A percentile compares a stretch with the other conserved stretches of the same genome.
Evolutionary conservation across 1,140 invertebrate species (phyloP).

Genomic region (Pseudoatta argentina): DNA sequence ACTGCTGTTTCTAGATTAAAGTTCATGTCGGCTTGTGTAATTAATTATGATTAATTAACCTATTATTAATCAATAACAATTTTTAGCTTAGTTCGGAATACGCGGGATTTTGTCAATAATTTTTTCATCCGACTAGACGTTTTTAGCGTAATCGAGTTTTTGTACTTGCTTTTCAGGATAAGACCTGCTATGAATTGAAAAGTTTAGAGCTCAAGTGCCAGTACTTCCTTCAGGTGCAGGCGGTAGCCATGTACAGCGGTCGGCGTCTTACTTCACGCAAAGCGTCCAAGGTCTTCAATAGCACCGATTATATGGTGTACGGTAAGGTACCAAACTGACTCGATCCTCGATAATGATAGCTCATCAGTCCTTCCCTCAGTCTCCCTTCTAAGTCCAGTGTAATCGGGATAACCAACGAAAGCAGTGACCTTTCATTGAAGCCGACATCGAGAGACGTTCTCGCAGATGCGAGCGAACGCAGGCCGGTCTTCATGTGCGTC

Average conservation of each 20-base stretch:
- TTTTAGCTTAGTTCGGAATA: not conserved
- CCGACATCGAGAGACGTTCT: constrained; percentile 70
- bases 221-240: constrained; percentile 91
- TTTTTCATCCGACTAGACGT: not conserved
- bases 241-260: constrained; percentile 88
- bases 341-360: constrained; percentile 13
- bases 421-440: constrained; percentile 75
- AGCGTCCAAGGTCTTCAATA: constrained; percentile 89
- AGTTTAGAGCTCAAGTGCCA: constrained; percentile 89
- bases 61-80: not conserved
- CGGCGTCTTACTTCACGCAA: constrained; percentile 90
- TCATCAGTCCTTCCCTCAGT: constrained; percentile 32
- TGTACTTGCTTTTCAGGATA: constrained; percentile 83
- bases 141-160: not conserved
- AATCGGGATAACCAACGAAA: constrained; percentile 72
- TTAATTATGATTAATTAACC: no score
- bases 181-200: constrained; percentile 87
- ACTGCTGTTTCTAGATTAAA: no score
- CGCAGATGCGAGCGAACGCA: constrained; percentile 75
- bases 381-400: constrained; percentile 63
- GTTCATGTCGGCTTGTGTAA: no score
- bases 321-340: constrained; percentile 78
- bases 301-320: constrained; percentile 86
- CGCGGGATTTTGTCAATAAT: not conserved
- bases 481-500: constrained; percentile 73